Percentiles rank a stretch among this genome's conserved stretches.
Conservation (phyloP, 2,113 vertebrate species). For the Dipodomys spectabilis region DNA sequence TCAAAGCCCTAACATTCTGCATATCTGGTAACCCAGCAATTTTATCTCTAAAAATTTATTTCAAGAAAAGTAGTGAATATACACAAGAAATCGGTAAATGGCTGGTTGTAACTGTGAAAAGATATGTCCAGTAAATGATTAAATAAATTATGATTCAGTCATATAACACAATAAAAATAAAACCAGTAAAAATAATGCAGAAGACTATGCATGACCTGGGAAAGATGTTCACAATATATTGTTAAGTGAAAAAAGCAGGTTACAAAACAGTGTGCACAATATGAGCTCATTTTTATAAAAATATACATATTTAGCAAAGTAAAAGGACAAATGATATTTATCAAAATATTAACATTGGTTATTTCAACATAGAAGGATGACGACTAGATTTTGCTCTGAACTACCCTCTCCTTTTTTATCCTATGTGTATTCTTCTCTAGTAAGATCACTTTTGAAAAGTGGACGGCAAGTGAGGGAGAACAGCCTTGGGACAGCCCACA, state of each 20-base stretch:
- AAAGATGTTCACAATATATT: slow-evolving; percentile 71
- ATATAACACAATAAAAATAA: slow-evolving; percentile 60
- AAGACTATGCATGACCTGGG: slow-evolving; percentile 33
- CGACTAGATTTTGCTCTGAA: background rate
- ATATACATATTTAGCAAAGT: slow-evolving; percentile 79
- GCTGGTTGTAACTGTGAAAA: slow-evolving; percentile 71
- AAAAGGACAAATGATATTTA: slow-evolving; percentile 75
- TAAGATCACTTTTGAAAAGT: slow-evolving; percentile 58
- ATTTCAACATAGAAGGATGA: slow-evolving; percentile 39
- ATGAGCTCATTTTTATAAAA: slow-evolving; percentile 78
- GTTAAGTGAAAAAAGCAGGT: slow-evolving; percentile 69
- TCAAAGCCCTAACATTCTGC: background rate
- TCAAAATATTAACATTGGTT: slow-evolving; percentile 75
- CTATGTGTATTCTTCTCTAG: slow-evolving; percentile 43
- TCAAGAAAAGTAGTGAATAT: slow-evolving; percentile 65
- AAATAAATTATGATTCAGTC: slow-evolving; percentile 73
- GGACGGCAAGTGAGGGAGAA: background rate
- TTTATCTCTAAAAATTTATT: slow-evolving; percentile 55
- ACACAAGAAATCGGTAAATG: slow-evolving; percentile 59
- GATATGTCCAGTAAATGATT: slow-evolving; percentile 51
- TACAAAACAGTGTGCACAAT: slow-evolving; percentile 75
- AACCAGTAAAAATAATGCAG: slow-evolving; percentile 50
- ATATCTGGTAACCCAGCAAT: slow-evolving; percentile 1
- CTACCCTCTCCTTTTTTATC: background rate
- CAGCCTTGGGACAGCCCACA: background rate